Evolutionary conservation across 2,113 vertebrate genomes (phyloP).

Genomic region (Pangasianodon hypophthalmus): DNA sequence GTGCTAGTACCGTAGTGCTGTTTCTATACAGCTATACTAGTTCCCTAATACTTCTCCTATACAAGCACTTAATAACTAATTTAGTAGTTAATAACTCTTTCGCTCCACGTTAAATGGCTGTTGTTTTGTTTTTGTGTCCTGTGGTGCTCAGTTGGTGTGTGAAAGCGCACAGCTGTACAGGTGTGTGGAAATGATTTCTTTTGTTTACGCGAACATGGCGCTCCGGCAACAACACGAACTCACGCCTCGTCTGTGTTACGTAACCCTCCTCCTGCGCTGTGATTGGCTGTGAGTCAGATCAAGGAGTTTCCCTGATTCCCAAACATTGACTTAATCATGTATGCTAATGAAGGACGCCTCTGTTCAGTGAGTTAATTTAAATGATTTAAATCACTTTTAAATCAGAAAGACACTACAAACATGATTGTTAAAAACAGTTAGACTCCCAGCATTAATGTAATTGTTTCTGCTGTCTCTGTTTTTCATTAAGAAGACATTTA

Average conservation of each 20-base stretch:
- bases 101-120: no score
- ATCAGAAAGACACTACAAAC: background rate
- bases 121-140: background rate
- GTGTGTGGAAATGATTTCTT: constrained; percentile 34
- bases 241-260: background rate
- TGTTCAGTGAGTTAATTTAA: background rate
- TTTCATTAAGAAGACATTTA: no score
- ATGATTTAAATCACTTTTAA: no score
- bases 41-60: no score
- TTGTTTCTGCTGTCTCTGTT: no score
- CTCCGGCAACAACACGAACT: constrained; percentile 6
- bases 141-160: background rate
- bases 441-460: no score
- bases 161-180: background rate
- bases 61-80: no score
- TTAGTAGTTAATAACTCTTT: no score
- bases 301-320: background rate
- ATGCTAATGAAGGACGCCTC: background rate
- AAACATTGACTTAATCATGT: background rate
- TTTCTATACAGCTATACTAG: no score
- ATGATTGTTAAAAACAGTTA: background rate
- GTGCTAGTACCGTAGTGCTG: no score
- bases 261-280: background rate
- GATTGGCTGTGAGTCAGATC: background rate
- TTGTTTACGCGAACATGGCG: constrained; percentile 56